Percentiles rank a stretch among this genome's conserved stretches.
phyloP scores from a whole-genome alignment of 2,797 vertebrate species.

The Danionella dracula region DNA sequence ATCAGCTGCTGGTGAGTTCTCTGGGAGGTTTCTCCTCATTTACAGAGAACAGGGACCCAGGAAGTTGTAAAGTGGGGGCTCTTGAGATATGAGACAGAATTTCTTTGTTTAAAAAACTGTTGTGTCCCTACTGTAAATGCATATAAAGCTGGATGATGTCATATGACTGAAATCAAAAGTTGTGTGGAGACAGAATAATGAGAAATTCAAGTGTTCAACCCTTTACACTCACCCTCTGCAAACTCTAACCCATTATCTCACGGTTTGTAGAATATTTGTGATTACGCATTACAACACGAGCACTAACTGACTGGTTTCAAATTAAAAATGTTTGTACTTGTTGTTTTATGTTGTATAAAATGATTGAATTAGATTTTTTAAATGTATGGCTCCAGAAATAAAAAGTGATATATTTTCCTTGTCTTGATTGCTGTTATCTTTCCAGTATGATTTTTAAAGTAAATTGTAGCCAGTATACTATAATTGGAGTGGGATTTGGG shows the following conservation, averaged over 20 bases:
- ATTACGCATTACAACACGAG: constrained; percentile 28
- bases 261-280: not conserved
- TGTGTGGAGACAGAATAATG: too few species aligned
- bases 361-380: constrained; percentile 59
- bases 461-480: too few species aligned
- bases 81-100: constrained; percentile 2
- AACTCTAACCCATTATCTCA: not conserved
- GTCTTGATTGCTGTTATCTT: not conserved
- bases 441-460: too few species aligned
- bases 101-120: not conserved
- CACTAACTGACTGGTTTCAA: constrained; percentile 37
- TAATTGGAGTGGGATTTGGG: too few species aligned
- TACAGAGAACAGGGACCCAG: constrained; percentile 48
- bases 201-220: constrained; percentile 48
- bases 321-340: constrained; percentile 63
- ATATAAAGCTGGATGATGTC: constrained; percentile 27
- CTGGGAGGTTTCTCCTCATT: constrained; percentile 35
- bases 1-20: constrained; percentile 48
- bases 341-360: constrained; percentile 69
- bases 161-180: too few species aligned
- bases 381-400: constrained; percentile 29
- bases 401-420: constrained; percentile 8
- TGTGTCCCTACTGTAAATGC: not conserved
- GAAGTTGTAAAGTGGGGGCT: constrained; percentile 31
- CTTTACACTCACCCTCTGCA: not conserved